phyloP scores from a whole-genome alignment of 1,140 invertebrate species.

The Drosophila sp. region DNA sequence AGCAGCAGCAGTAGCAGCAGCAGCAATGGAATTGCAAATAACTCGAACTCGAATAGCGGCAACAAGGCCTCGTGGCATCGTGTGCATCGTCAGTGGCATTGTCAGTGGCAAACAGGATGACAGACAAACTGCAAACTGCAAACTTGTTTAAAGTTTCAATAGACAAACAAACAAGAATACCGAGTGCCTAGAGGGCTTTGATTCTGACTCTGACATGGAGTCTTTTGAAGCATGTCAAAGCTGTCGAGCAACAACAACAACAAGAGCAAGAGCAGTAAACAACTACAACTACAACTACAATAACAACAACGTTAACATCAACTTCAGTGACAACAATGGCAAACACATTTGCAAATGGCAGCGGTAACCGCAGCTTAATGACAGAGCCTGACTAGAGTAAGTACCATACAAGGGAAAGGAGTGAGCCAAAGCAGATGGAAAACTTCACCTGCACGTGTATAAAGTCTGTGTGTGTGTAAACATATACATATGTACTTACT shows the following conservation, averaged over 20 bases:
- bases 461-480: constrained; percentile 36
- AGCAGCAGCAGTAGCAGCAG: background rate
- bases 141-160: constrained; percentile 79
- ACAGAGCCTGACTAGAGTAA: constrained; percentile 49
- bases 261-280: constrained; percentile 22
- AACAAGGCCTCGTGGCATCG: constrained; percentile 5
- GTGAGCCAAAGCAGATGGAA: constrained; percentile 48
- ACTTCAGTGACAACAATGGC: constrained; percentile 56
- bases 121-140: constrained; percentile 37
- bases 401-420: constrained; percentile 4
- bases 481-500: constrained; percentile 32
- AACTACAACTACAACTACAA: constrained; percentile 33
- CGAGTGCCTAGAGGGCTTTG: constrained; percentile 57
- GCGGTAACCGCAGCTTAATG: constrained; percentile 75
- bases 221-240: constrained; percentile 75
- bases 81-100: constrained; percentile 33
- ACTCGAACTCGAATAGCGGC: background rate
- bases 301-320: constrained; percentile 33
- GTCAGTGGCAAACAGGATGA: constrained; percentile 29
- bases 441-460: constrained; percentile 72
- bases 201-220: constrained; percentile 62
- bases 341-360: constrained; percentile 80
- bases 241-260: constrained; percentile 51
- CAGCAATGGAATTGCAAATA: constrained; percentile 16
- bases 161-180: constrained; percentile 75